Base-by-base conservation (phyloP, 2,113 vertebrate genomes). In the Enhydra lutris region DNA sequence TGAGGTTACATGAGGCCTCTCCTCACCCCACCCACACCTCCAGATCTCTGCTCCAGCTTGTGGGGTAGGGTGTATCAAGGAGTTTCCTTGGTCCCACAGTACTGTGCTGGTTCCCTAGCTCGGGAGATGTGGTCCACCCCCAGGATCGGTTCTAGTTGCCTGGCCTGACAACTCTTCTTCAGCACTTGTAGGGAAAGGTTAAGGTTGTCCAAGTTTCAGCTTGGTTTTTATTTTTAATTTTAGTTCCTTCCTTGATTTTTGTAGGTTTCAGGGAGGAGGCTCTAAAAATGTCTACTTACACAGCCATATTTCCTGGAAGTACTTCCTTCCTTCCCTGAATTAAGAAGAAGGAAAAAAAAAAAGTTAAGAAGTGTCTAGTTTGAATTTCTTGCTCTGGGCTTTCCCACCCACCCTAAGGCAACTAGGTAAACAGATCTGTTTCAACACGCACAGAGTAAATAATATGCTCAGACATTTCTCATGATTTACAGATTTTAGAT, bases 231-330 rank as follows among this genome's bases (percentile, higher is more conserved):
- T 93, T 81, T 74, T 83, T 50, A 76, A 84, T 71, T 82, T 80
- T 80, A 36, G 74, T 47, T 73, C 83, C 45, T 90, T 87, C 81
- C 50, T 79, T 83, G 84, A 59, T 84, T 79, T 92, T 93, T 95
- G 61, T 94, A 87, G 94, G 63, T 94, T 91, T 96, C 29, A 71
- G 84, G 67, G 45, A 90, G 73, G 61, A 95, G 29, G 23, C 61
- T 97, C 94, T 71, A 63, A 94, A 96, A 80, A 83, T 69, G 26
- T 92, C 84, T 87, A 4, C 45, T 83, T 59, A 92, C 6, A 9
- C 17, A 13, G 34, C 24, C 61, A 5, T 83, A 55, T 79, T 91
- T 97, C 84, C 55, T 81, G 73, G 94, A 95, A 83, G 14, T 59
- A 10, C 47, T n/a, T n/a, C 78, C 71, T 83, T 89, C 34, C 50